Evolutionary conservation across 2,888 invertebrate genomes (phyloP).

Genomic region (Perithous albicinctus): DNA sequence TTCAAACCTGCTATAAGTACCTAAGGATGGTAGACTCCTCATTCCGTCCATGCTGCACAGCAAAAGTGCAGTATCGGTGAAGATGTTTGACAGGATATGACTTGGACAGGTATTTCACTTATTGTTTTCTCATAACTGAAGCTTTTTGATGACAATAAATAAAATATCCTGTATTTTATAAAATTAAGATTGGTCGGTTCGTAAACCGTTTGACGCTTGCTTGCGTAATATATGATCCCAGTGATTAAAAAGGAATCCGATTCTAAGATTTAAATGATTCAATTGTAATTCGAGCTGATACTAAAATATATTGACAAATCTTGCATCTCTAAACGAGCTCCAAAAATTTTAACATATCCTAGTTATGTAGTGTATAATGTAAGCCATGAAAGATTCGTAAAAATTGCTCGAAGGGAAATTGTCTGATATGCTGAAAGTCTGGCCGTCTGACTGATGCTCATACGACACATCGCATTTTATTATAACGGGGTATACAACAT

Average conservation of each 20-base stretch:
- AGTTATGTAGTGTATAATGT: neutral
- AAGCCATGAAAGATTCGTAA: neutral
- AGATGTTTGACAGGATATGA: neutral
- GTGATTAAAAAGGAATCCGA: neutral
- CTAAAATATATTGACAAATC: neutral
- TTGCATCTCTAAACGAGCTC: no score
- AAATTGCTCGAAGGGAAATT: neutral
- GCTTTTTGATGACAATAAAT: no score
- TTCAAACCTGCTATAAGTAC: no score
- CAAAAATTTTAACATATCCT: neutral
- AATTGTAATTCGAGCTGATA: neutral
- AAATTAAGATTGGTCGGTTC: neutral
- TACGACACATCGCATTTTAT: neutral
- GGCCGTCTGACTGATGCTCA: neutral
- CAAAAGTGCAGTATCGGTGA: neutral
- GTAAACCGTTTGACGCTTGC: neutral
- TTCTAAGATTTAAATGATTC: neutral
- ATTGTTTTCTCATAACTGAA: no score
- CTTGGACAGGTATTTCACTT: neutral
- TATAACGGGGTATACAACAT: conserved; percentile 4
- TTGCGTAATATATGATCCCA: no score
- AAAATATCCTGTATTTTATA: no score
- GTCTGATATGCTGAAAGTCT: neutral
- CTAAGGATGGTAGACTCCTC: neutral
- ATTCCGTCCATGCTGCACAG: neutral